These are phyloP conservation scores for Ivindomyrus marchei DNA, from an alignment of 2,113 vertebrate genomes.

Conservation along the genomic window DNA sequence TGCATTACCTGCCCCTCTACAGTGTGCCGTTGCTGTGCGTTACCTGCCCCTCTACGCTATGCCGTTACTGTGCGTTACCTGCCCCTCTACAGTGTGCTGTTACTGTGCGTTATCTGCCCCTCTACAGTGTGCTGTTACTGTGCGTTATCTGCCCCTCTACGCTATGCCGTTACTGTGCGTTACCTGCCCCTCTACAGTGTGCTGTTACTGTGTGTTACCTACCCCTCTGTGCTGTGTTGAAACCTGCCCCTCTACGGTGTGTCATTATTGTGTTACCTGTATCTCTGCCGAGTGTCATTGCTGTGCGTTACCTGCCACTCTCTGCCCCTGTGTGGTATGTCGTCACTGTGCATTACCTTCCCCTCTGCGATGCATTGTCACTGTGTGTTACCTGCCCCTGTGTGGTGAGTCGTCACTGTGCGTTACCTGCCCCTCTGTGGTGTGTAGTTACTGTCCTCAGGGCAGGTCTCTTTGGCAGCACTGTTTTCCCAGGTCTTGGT, in stretches of 20 bases:
- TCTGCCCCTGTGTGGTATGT: neutral
- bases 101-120: no score
- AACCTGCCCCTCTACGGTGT: neutral
- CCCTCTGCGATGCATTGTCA: neutral
- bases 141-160: neutral
- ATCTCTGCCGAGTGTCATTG: no score
- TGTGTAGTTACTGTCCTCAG: neutral
- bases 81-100: neutral
- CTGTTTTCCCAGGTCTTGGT: neutral
- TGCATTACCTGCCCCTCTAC: neutral
- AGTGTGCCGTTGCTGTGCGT: neutral
- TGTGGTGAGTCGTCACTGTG: neutral
- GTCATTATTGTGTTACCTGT: neutral
- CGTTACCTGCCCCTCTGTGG: neutral
- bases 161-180: neutral
- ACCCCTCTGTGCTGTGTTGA: no score
- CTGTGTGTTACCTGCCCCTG: no score
- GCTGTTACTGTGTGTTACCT: neutral
- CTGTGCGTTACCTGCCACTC: neutral
- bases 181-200: neutral
- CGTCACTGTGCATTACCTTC: neutral
- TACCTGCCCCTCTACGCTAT: neutral
- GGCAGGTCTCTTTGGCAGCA: conserved; percentile 18
- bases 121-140: neutral
- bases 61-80: neutral